A percentile compares a stretch with the other conserved stretches of the same genome.
These are phyloP conservation scores for Orientallactaga sibirica DNA, from an alignment of 2,797 vertebrate genomes.

Conservation along the genomic window DNA sequence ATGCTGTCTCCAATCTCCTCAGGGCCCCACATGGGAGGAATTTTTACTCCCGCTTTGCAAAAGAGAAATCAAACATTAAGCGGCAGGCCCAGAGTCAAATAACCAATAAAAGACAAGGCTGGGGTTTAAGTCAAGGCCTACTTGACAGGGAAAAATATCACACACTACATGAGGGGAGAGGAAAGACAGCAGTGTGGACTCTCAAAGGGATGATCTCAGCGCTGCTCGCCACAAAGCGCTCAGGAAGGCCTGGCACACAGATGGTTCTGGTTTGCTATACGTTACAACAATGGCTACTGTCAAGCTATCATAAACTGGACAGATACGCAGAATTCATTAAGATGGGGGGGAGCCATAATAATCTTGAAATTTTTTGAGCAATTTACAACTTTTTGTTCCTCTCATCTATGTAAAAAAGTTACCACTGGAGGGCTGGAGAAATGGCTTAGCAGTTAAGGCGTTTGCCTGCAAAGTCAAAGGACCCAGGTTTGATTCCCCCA, in stretches of 20 bases:
- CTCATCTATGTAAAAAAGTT: background rate
- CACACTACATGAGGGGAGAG: background rate
- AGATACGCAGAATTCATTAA: constrained; percentile 52
- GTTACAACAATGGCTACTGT: constrained; percentile 37
- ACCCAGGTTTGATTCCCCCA: too few species aligned
- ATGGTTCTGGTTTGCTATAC: constrained; percentile 54
- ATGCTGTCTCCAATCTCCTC: background rate
- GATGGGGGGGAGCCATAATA: background rate
- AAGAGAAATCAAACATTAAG: constrained; percentile 53
- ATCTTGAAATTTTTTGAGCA: background rate
- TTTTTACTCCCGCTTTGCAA: constrained; percentile 52
- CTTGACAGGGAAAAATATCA: background rate
- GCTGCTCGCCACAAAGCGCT: constrained; percentile 11
- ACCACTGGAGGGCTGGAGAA: too few species aligned
- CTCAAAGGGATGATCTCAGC: background rate
- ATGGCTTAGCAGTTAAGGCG: too few species aligned
- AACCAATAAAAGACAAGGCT: background rate
- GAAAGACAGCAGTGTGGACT: background rate
- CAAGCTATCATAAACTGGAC: constrained; percentile 49
- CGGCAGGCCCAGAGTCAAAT: constrained; percentile 7
- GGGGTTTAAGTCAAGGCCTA: background rate
- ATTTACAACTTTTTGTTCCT: background rate
- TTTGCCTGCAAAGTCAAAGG: too few species aligned
- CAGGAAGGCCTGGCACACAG: background rate
- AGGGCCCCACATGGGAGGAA: background rate